Evolutionary conservation across 92 coral and sea anemone genomes (phyloP).

Genomic region (Epizoanthus fatuus): DNA sequence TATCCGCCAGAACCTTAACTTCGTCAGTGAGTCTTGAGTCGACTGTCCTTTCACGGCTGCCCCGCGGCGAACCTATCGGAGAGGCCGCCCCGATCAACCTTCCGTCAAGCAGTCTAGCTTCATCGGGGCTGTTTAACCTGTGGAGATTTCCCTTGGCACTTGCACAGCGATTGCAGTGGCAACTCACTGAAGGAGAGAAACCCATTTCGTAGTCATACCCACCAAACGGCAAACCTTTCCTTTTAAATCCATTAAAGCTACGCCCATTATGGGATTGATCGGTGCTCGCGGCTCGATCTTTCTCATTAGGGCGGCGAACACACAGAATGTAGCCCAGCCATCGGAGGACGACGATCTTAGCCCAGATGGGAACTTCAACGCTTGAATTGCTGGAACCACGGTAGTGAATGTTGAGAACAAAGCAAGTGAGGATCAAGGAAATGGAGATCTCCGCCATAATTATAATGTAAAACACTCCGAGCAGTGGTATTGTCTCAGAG

Average conservation of each 20-base stretch:
- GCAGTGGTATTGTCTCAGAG: conserved; percentile 95
- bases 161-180: conserved; percentile 86
- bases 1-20: conserved; percentile 88
- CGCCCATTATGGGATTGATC: conserved; percentile 70
- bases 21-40: conserved; percentile 79
- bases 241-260: conserved; percentile 56
- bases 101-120: conserved; percentile 73
- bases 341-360: conserved; percentile 80
- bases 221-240: conserved; percentile 72
- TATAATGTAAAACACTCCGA: conserved; percentile 93
- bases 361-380: conserved; percentile 91
- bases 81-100: conserved; percentile 76
- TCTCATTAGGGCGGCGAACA: conserved; percentile 79
- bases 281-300: conserved; percentile 56
- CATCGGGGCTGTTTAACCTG: conserved; percentile 79
- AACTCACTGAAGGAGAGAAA: conserved; percentile 87
- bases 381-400: conserved; percentile 86
- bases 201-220: conserved; percentile 80
- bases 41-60: conserved; percentile 61
- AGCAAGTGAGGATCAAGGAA: conserved; percentile 95
- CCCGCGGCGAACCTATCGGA: conserved; percentile 78
- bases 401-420: conserved; percentile 93
- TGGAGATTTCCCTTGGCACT: conserved; percentile 75
- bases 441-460: conserved; percentile 97
- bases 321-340: conserved; percentile 92